Percentiles rank a stretch among this genome's conserved stretches.
phyloP scores from a whole-genome alignment of 2,113 vertebrate species.

The Aptenodytes patagonicus region DNA sequence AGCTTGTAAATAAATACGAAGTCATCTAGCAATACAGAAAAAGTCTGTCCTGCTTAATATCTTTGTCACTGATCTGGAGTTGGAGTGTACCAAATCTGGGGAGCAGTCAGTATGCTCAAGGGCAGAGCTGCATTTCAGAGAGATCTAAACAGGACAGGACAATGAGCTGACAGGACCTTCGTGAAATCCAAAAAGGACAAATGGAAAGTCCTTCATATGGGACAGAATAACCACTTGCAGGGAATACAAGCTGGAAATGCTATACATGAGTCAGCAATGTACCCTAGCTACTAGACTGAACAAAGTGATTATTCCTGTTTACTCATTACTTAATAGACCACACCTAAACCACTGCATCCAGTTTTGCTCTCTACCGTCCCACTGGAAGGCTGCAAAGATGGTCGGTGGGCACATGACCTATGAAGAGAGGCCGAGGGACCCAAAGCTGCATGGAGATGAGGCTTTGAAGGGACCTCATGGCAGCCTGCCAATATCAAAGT shows the following conservation, averaged over 20 bases:
- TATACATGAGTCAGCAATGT: neutral
- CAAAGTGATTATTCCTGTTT: conserved; percentile 4
- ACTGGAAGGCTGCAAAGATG: neutral
- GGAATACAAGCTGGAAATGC: neutral
- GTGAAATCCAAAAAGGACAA: neutral
- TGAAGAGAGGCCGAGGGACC: neutral
- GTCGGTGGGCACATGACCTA: neutral
- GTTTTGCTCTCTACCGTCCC: neutral
- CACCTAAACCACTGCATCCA: neutral
- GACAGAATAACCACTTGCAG: neutral
- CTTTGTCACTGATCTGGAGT: neutral
- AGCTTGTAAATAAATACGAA: neutral
- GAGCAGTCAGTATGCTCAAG: neutral
- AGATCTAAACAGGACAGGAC: neutral
- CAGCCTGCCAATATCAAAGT: neutral
- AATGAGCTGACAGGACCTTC: neutral
- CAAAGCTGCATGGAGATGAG: neutral
- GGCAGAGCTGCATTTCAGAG: neutral
- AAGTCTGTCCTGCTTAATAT: neutral
- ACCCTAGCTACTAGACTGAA: neutral
- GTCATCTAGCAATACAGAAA: neutral
- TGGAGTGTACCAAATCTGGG: neutral
- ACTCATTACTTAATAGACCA: neutral
- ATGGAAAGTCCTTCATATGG: neutral
- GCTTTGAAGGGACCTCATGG: neutral